These are phyloP conservation scores for Ceyx melanurus DNA, from an alignment of 2,113 vertebrate species.

Conservation along the genomic window DNA sequence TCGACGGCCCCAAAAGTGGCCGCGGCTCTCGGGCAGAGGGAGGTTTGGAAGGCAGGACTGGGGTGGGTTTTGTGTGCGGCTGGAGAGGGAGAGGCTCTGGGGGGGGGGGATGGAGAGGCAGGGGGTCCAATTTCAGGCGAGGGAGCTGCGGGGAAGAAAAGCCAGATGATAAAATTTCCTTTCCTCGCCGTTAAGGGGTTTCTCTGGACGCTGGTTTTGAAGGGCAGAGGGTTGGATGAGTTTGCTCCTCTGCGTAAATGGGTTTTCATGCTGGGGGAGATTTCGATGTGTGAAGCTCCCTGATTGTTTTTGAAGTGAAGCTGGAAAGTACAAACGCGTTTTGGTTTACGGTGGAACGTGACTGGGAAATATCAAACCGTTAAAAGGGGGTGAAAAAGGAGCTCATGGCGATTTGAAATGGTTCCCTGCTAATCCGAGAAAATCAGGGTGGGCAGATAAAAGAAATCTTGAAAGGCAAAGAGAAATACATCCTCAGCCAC, in stretches of 20 bases:
- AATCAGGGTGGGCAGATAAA: not conserved
- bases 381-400: not conserved
- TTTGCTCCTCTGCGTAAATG: not conserved
- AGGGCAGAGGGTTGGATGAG: not conserved
- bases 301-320: not conserved
- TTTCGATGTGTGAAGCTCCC: not conserved
- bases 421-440: not conserved
- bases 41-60: not conserved
- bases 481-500: not conserved
- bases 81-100: not conserved
- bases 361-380: not conserved
- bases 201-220: not conserved
- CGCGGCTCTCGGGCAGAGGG: not conserved
- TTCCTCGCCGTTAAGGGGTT: not conserved
- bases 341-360: not conserved
- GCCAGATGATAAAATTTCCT: not conserved
- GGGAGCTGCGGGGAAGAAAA: not conserved
- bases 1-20: fast-evolving
- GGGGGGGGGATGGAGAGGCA: not conserved
- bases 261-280: not conserved
- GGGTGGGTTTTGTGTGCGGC: not conserved
- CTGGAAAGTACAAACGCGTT: not conserved
- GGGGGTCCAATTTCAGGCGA: not conserved
- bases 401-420: not conserved
- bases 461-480: not conserved